Evolutionary conservation across 2,113 vertebrate species (phyloP).

Genomic region (Rhinoderma darwinii): DNA sequence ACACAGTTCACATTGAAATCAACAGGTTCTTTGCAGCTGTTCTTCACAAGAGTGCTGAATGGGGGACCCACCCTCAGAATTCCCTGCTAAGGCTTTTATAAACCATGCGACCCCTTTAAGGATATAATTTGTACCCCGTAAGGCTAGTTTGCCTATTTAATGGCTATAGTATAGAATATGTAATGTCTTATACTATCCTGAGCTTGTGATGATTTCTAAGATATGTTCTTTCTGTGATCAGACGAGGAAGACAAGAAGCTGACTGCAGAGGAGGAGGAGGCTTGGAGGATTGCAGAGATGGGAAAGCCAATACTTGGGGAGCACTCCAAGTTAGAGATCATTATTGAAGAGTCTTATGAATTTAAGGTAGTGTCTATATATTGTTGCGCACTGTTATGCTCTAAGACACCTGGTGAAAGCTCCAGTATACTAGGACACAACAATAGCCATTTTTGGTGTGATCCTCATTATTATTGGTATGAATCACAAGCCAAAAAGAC

Average conservation of each 20-base stretch:
- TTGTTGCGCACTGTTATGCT: neutral
- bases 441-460: neutral
- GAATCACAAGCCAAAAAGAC: neutral
- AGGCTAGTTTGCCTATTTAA: neutral
- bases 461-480: neutral
- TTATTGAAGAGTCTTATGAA: constrained; percentile 94
- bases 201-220: neutral
- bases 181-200: neutral
- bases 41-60: neutral
- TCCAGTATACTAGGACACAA: neutral
- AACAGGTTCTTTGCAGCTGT: neutral
- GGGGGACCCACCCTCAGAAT: neutral
- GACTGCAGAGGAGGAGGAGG: constrained; percentile 87
- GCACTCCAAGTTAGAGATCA: constrained; percentile 87
- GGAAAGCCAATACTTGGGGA: constrained; percentile 91
- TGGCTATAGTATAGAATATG: neutral
- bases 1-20: neutral
- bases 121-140: neutral
- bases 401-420: neutral
- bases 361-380: constrained; percentile 80
- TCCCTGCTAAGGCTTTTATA: neutral
- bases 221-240: constrained; percentile 58
- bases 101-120: neutral
- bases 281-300: constrained; percentile 90
- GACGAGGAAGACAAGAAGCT: constrained; percentile 80